phyloP scores from a whole-genome alignment of 2,888 invertebrate species.

The Stenoptilia bipunctidactyla region DNA sequence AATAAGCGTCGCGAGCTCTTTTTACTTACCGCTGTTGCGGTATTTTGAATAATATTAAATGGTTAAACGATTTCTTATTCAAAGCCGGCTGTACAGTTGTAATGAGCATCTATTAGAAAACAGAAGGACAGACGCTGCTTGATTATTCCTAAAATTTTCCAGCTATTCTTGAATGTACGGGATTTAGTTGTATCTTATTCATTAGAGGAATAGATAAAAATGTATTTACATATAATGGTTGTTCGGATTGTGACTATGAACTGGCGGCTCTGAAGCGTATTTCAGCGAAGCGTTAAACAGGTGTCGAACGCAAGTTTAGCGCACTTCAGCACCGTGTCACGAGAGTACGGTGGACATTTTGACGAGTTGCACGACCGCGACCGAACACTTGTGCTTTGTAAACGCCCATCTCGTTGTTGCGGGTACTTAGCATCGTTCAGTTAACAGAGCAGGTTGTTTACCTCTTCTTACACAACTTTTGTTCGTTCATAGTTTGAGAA shows the following conservation, averaged over 20 bases:
- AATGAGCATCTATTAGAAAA: slow-evolving; percentile 44
- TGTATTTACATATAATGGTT: slow-evolving; percentile 19
- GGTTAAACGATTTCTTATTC: slow-evolving; percentile 47
- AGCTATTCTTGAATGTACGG: too few relatives aligned
- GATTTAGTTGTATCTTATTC: too few relatives aligned
- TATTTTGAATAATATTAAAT: slow-evolving; percentile 65
- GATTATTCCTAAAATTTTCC: too few relatives aligned
- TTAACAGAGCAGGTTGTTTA: slow-evolving; percentile 67
- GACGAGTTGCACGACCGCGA: slow-evolving; percentile 18
- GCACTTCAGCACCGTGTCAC: slow-evolving; percentile 20
- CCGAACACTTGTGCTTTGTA: too few relatives aligned
- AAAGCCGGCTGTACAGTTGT: slow-evolving; percentile 34
- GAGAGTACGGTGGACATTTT: slow-evolving; percentile 19
- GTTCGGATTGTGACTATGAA: slow-evolving; percentile 34
- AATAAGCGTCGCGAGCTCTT: slow-evolving; percentile 63
- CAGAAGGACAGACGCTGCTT: slow-evolving; percentile 1
- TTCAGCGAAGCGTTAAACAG: slow-evolving; percentile 37
- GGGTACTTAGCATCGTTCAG: slow-evolving; percentile 34
- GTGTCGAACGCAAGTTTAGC: slow-evolving; percentile 31
- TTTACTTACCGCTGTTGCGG: slow-evolving; percentile 64
- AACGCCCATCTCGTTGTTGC: background rate
- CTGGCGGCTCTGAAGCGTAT: slow-evolving; percentile 14
- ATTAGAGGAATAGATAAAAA: slow-evolving; percentile 1
- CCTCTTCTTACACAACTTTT: slow-evolving; percentile 67
- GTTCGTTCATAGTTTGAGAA: slow-evolving; percentile 53